Evolutionary conservation across 2,888 invertebrate species (phyloP).

Genomic region (Drosophila vallismaia): DNA sequence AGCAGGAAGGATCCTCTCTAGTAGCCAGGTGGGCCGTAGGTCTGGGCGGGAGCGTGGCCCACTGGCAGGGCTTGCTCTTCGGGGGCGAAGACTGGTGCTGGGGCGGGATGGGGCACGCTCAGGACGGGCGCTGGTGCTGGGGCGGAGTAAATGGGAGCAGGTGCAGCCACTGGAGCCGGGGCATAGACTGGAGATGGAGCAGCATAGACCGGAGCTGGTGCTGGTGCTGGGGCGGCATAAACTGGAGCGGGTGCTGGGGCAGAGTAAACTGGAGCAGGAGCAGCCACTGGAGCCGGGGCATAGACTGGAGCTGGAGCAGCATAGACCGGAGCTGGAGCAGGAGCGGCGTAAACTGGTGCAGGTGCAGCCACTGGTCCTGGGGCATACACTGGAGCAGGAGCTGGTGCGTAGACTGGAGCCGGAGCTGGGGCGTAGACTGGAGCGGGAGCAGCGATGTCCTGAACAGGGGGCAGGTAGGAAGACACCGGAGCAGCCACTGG

Average conservation of each 20-base stretch:
- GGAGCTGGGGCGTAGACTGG: slow-evolving; percentile 39
- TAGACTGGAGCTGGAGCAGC: slow-evolving; percentile 42
- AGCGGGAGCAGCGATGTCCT: slow-evolving; percentile 29
- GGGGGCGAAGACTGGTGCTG: slow-evolving; percentile 42
- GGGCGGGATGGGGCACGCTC: slow-evolving; percentile 44
- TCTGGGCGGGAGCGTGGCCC: slow-evolving; percentile 67
- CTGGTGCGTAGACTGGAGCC: slow-evolving; percentile 29
- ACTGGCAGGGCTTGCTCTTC: slow-evolving; percentile 58
- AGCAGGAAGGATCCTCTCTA: slow-evolving; percentile 53
- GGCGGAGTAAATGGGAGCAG: slow-evolving; percentile 31
- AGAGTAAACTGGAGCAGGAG: slow-evolving; percentile 30
- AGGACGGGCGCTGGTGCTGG: slow-evolving; percentile 50
- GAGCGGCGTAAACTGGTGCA: slow-evolving; percentile 37
- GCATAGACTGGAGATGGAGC: slow-evolving; percentile 36
- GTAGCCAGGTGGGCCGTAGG: slow-evolving; percentile 68
- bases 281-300: slow-evolving; percentile 37
- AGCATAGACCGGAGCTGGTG: slow-evolving; percentile 39
- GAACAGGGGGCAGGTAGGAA: slow-evolving; percentile 36
- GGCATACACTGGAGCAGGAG: slow-evolving; percentile 15
- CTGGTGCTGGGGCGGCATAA: slow-evolving; percentile 43
- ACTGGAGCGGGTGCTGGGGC: slow-evolving; percentile 41
- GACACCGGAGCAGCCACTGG: slow-evolving; percentile 29
- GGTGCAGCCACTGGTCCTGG: slow-evolving; percentile 13
- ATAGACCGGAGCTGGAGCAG: slow-evolving; percentile 35
- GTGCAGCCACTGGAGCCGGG: slow-evolving; percentile 10